phyloP scores from a whole-genome alignment of 2,113 vertebrate genomes.

The Herpetotheres cachinnans region DNA sequence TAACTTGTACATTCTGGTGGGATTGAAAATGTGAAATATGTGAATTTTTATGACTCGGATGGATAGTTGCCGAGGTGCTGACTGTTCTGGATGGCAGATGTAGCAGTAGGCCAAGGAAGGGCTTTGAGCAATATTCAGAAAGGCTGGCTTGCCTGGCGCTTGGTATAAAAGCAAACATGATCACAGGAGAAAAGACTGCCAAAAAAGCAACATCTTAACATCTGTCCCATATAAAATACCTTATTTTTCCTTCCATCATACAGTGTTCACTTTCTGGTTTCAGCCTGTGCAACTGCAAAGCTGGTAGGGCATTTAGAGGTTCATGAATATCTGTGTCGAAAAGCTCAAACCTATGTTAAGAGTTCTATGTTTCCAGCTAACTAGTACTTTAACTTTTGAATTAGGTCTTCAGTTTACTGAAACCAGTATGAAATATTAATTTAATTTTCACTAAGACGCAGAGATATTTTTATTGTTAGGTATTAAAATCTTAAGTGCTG shows the following conservation, averaged over 20 bases:
- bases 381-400: background rate
- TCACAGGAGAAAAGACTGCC: background rate
- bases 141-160: background rate
- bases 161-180: background rate
- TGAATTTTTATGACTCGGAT: background rate
- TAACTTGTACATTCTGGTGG: background rate
- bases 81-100: slow-evolving; percentile 53
- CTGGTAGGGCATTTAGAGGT: background rate
- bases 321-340: background rate
- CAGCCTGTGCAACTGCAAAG: background rate
- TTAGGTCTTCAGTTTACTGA: background rate
- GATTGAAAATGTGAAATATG: slow-evolving; percentile 19
- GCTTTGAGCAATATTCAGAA: background rate
- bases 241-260: background rate
- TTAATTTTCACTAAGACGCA: background rate
- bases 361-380: background rate
- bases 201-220: slow-evolving; percentile 11
- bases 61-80: background rate
- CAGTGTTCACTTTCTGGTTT: background rate
- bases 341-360: background rate
- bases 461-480: background rate
- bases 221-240: slow-evolving; percentile 33
- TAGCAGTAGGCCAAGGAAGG: background rate
- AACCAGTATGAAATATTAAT: background rate
- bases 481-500: background rate